These are phyloP conservation scores for Uloborus diversus DNA, from an alignment of 1,140 invertebrate genomes.

Conservation along the genomic window DNA sequence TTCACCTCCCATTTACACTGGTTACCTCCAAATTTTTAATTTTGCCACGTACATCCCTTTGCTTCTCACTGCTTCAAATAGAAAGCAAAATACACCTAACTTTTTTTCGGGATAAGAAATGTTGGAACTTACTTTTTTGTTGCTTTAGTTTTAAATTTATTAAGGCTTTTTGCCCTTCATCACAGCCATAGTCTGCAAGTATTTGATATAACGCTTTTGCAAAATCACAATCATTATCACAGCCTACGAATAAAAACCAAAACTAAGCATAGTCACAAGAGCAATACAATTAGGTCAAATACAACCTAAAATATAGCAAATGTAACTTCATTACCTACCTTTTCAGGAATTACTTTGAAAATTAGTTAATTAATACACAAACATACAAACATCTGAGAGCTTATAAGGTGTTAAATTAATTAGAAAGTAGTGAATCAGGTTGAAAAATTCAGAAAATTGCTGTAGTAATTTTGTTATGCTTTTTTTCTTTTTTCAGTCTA, in stretches of 20 bases:
- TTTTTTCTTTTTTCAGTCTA: no score
- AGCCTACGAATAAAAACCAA: not conserved
- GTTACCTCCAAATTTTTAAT: no score
- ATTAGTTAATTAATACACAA: not conserved
- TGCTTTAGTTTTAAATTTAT: conserved; percentile 11
- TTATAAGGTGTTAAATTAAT: not conserved
- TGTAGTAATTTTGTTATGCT: no score
- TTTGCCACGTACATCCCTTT: no score
- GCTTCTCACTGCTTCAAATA: no score
- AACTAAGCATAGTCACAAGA: not conserved
- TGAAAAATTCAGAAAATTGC: no score
- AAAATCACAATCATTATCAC: conserved; percentile 15
- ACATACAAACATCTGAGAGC: not conserved
- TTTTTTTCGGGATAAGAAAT: no score
- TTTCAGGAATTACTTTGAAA: not conserved
- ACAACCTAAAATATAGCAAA: no score
- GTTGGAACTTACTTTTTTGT: no score
- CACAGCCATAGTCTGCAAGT: conserved; percentile 4
- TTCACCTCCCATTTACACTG: no score
- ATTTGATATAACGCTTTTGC: conserved; percentile 16
- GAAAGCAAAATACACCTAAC: no score
- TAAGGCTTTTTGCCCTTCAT: conserved; percentile 13
- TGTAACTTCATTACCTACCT: not conserved
- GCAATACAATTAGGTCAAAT: not conserved
- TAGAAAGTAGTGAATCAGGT: not conserved